Conservation (phyloP, 2,113 vertebrate genomes). For the Ploceus nigricollis region DNA sequence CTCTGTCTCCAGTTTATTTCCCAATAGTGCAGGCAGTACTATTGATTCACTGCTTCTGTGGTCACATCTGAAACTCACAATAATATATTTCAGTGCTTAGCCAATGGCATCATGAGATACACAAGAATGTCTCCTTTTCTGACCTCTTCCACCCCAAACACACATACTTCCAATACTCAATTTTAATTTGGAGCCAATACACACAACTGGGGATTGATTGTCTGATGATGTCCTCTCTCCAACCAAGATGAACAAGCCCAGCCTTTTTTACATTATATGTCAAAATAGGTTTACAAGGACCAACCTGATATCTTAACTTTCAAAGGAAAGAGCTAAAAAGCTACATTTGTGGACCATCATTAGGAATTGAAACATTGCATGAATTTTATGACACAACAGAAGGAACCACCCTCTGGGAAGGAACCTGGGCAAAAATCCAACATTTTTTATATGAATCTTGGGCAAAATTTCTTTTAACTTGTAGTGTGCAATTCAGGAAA, state of each 20-base stretch:
- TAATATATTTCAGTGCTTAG: neutral
- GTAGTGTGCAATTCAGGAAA: neutral
- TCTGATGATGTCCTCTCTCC: neutral
- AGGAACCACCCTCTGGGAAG: neutral
- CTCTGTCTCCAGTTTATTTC: neutral
- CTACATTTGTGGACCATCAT: neutral
- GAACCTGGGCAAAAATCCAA: neutral
- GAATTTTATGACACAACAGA: neutral
- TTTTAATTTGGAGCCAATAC: neutral
- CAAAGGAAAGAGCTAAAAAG: neutral
- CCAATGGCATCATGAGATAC: neutral
- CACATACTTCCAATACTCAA: neutral
- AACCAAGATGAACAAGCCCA: neutral
- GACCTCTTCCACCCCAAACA: neutral
- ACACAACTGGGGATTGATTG: neutral
- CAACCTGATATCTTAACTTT: neutral
- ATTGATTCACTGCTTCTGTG: neutral
- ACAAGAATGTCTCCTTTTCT: neutral
- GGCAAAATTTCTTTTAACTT: neutral
- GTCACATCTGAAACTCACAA: neutral
- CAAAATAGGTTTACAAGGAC: neutral
- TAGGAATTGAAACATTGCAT: neutral
- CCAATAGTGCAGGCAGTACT: neutral
- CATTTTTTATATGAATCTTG: neutral
- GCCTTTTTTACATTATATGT: accelerated